Percentiles rank a stretch among this genome's conserved stretches.
These are phyloP conservation scores for Tragulus kanchil DNA, from an alignment of 2,113 vertebrate species.

Conservation along the genomic window DNA sequence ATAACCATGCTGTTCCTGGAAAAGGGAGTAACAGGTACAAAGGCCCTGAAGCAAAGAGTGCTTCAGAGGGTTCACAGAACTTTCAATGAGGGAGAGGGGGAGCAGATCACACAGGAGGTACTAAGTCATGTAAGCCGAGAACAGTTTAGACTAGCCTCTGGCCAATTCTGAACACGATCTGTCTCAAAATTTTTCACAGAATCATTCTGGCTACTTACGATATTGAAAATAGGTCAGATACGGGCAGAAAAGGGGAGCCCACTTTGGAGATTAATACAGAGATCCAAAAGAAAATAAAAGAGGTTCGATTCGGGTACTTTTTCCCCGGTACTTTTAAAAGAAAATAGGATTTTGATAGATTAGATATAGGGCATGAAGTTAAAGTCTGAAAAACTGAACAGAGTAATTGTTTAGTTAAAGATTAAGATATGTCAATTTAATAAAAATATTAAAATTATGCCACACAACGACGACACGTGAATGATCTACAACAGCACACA, in stretches of 20 bases:
- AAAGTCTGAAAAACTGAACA: neutral
- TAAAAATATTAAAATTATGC: constrained; percentile 38
- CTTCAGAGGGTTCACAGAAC: neutral
- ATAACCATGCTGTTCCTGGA: neutral
- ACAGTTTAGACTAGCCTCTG: neutral
- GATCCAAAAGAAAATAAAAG: neutral
- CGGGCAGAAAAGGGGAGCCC: neutral
- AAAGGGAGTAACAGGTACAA: neutral
- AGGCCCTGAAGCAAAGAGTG: neutral
- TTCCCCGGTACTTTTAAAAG: neutral
- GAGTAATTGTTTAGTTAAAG: constrained; percentile 23
- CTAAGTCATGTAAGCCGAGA: neutral
- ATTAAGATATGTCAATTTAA: constrained; percentile 42
- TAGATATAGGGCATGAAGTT: neutral
- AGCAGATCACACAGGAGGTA: neutral
- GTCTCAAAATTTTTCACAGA: neutral
- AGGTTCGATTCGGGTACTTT: neutral
- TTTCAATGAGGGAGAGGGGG: neutral
- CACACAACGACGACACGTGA: neutral
- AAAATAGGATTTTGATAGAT: neutral
- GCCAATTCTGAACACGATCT: neutral
- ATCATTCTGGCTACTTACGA: neutral
- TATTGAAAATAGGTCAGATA: neutral
- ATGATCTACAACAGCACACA: constrained; percentile 8
- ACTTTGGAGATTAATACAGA: neutral